Conservation (phyloP, 2,888 invertebrate species). For the Bembecia ichneumoniformis region DNA sequence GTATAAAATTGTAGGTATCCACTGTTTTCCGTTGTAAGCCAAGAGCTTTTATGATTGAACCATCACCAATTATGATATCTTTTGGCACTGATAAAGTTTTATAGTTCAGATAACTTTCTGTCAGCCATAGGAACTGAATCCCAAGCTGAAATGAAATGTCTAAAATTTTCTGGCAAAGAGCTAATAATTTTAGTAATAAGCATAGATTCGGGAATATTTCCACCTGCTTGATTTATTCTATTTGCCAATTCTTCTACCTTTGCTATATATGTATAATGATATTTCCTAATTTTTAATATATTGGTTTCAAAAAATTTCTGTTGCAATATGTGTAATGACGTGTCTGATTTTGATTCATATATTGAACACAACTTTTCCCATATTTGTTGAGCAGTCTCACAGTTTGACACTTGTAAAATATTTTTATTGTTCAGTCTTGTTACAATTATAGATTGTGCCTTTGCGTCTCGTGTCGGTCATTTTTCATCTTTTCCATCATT, state of each 20-base stretch:
- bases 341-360: no score
- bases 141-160: no score
- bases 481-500: no score
- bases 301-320: not conserved
- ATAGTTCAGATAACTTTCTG: not conserved
- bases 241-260: no score
- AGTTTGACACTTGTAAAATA: not conserved
- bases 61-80: no score
- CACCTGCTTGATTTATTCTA: no score
- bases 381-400: conserved; percentile 1
- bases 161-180: not conserved
- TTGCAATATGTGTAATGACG: conserved; percentile 1
- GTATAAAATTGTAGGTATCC: no score
- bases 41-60: no score
- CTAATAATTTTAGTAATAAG: not conserved
- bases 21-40: no score
- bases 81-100: no score
- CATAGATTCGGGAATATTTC: no score
- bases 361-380: conserved; percentile 1
- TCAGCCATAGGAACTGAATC: not conserved
- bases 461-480: not conserved
- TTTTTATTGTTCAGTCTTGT: not conserved
- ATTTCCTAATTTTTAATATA: not conserved
- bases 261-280: not conserved
- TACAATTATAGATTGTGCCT: not conserved